These are phyloP conservation scores for Kryptopterus vitreolus DNA, from an alignment of 2,797 vertebrate species.

Conservation along the genomic window DNA sequence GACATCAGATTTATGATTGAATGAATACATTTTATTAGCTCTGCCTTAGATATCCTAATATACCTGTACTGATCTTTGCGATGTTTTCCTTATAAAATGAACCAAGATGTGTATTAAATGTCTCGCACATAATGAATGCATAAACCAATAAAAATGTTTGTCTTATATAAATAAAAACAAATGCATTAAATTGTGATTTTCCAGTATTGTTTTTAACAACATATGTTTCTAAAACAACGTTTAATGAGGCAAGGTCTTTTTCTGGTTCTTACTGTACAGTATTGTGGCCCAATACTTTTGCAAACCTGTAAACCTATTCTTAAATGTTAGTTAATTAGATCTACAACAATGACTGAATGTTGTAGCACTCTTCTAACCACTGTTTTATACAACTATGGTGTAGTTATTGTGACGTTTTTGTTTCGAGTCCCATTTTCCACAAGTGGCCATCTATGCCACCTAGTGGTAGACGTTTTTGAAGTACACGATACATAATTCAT, in stretches of 20 bases:
- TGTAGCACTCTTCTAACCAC: not conserved
- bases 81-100: too few species aligned
- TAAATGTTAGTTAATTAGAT: not conserved
- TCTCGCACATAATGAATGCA: not conserved
- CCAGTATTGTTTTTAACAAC: slow-evolving; percentile 11
- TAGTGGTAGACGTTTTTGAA: slow-evolving; percentile 13
- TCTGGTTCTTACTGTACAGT: not conserved
- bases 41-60: too few species aligned
- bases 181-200: slow-evolving; percentile 13
- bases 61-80: not conserved
- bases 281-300: not conserved
- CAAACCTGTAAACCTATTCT: not conserved
- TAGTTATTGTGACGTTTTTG: not conserved
- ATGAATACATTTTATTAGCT: not conserved
- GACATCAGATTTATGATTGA: too few species aligned
- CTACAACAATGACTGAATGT: not conserved
- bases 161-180: not conserved
- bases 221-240: slow-evolving; percentile 22
- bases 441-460: slow-evolving; percentile 21
- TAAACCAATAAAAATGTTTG: not conserved
- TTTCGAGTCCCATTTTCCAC: not conserved
- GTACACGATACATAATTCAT: not conserved
- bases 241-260: slow-evolving; percentile 30
- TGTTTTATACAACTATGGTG: not conserved
- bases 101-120: too few species aligned